Evolutionary conservation across 2,888 invertebrate species (phyloP), one percentile per base, ranked within the genome.

Genomic region (Sabatieria punctata): DNA sequence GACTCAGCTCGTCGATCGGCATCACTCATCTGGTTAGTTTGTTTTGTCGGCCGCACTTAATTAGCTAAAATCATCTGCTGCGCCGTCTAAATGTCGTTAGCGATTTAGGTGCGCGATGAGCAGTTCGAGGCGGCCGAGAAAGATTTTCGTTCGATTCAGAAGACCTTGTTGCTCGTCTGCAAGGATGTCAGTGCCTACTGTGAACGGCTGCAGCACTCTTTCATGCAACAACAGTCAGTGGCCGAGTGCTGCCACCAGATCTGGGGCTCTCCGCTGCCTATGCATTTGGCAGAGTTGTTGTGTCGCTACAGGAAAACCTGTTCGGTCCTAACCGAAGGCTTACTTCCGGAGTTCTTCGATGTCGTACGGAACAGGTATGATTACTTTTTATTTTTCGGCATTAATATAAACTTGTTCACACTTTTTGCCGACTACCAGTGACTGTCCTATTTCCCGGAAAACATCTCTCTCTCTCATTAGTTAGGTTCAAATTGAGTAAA

Each of bases 121-220:
- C 63, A 66, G 15, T 76, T 75, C 57, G 73, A 74, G 33, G 67
- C 68, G 44, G 68, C 71, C 35, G 74, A 73, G 50, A 63, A 60
- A 18, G 67, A 69, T 47, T 75, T 74, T 56, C 62, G 67, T 47
- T 60, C 64, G n/a, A 53, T 75, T 19, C 74, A 74, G 53, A 73
- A 71, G 54, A 68, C 70, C 36, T 65, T 72, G 1, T 68, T 68
- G 54, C 64, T 68, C 43, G 67, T 75, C 51, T 54, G 70, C 11
- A 69, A 69, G 55, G 70, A 74, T 57, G 64, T 72, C 6, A 66
- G 68, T 47, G 61, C 61, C 2, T 73, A 72, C 55, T 52, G 71
- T 33, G 60, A 59, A 39, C 63, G 67, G 48, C 49, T 65, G 43
- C 63, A 47, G 25, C 47, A 47, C 18, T 36, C 8, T 26, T 18